Conservation (phyloP, 2,888 invertebrate genomes). For the Eurytoma californica region DNA sequence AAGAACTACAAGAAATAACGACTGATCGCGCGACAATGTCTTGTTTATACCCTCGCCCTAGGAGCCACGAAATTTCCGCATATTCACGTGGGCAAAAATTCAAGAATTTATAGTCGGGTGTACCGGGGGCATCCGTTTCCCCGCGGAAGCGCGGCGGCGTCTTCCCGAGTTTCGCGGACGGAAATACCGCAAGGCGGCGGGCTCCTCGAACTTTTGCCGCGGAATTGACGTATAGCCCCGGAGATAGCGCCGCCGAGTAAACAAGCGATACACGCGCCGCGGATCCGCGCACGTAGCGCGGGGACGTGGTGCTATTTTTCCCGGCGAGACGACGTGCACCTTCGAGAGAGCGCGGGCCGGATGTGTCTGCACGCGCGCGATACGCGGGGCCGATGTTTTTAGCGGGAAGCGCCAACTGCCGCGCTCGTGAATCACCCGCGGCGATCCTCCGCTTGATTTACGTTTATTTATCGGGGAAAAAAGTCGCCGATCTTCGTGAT, state of each 20-base stretch:
- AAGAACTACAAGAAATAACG: background rate
- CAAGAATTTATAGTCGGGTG: conserved; percentile 62
- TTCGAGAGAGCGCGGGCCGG: conserved; percentile 11
- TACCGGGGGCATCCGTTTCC: conserved; percentile 57
- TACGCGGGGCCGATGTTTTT: conserved; percentile 42
- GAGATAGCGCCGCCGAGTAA: conserved; percentile 69
- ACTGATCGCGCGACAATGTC: background rate
- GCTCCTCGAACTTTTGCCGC: conserved; percentile 52
- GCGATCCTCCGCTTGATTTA: conserved; percentile 33
- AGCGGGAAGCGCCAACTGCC: conserved; percentile 15
- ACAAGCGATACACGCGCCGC: conserved; percentile 68
- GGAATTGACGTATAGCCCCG: conserved; percentile 72
- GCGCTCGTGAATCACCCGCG: conserved; percentile 34
- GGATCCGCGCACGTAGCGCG: background rate
- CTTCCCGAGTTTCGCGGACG: conserved; percentile 55
- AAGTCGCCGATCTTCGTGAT: conserved; percentile 20
- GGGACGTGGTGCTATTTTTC: conserved; percentile 36
- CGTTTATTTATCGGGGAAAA: conserved; percentile 28
- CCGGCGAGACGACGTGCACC: conserved; percentile 28
- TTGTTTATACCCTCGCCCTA: conserved; percentile 40
- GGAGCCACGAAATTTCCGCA: conserved; percentile 31
- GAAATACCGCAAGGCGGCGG: conserved; percentile 54
- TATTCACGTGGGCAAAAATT: conserved; percentile 52
- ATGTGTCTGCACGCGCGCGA: conserved; percentile 30
- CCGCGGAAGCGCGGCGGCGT: conserved; percentile 42